A percentile compares a stretch with the other conserved stretches of the same genome.
These are phyloP conservation scores for Dromius quadrimaculatus DNA, from an alignment of 2,888 invertebrate genomes.

Conservation along the genomic window DNA sequence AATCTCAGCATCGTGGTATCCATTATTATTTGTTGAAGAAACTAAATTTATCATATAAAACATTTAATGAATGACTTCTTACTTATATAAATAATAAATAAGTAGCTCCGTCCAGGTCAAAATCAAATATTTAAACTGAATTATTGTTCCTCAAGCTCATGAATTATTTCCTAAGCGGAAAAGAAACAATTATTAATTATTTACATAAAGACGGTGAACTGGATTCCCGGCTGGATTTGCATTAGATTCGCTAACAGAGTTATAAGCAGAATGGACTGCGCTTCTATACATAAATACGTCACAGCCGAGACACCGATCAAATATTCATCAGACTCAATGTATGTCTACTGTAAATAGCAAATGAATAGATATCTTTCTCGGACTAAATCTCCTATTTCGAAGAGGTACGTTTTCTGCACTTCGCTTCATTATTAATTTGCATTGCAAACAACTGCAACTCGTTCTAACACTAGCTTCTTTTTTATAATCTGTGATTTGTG, in stretches of 20 bases:
- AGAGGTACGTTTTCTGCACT: constrained; percentile 16
- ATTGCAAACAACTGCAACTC: constrained; percentile 39
- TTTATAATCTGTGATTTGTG: constrained; percentile 11
- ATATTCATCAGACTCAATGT: constrained; percentile 14
- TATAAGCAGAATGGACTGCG: constrained; percentile 13
- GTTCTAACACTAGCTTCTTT: background rate
- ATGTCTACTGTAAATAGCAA: constrained; percentile 30
- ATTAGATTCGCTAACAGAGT: constrained; percentile 2
- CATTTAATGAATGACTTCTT: no score
- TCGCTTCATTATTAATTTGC: constrained; percentile 43
- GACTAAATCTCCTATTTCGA: constrained; percentile 26
- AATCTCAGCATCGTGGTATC: no score
- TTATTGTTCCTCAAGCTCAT: no score
- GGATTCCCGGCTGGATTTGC: no score
- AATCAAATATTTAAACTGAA: no score
- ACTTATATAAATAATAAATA: no score
- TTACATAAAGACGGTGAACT: no score
- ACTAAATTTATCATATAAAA: no score
- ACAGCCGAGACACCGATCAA: constrained; percentile 8
- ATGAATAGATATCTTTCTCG: constrained; percentile 23
- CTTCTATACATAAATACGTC: constrained; percentile 23
- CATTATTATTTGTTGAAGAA: no score
- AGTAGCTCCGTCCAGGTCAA: no score
- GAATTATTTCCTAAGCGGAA: no score
- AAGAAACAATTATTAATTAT: no score